These are phyloP conservation scores for Dicyrtoma fusca DNA, from an alignment of 2,888 invertebrate genomes.

Conservation along the genomic window DNA sequence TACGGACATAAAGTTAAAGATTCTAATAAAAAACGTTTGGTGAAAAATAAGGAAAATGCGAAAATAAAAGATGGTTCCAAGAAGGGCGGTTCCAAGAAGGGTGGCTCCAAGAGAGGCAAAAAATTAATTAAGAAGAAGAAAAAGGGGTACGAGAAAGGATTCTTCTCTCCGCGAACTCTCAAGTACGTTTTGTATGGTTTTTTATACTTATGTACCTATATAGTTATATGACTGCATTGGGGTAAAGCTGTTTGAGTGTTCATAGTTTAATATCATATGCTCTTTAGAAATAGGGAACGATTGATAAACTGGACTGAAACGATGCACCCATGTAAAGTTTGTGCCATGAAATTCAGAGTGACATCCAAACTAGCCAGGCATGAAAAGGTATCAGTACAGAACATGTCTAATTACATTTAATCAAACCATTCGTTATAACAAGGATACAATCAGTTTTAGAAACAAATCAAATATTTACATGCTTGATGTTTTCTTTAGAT, in stretches of 20 bases:
- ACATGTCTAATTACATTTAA: background rate
- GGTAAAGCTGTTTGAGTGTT: too few species aligned
- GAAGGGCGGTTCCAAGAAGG: background rate
- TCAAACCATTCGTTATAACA: too few species aligned
- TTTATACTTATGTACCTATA: background rate
- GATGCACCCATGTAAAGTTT: conserved; percentile 38
- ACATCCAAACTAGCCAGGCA: conserved; percentile 26
- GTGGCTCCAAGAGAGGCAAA: conserved; percentile 4
- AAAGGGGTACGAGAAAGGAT: conserved; percentile 25
- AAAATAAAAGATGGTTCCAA: background rate
- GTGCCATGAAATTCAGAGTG: conserved; percentile 33
- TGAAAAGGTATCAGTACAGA: conserved; percentile 19
- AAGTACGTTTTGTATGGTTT: conserved; percentile 17
- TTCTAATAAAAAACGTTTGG: background rate
- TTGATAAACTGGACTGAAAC: conserved; percentile 27
- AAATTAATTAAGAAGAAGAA: conserved; percentile 3
- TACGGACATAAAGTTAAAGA: conserved; percentile 13
- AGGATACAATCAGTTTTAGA: too few species aligned
- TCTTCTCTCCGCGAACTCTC: conserved; percentile 28
- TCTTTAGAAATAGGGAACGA: conserved; percentile 27
- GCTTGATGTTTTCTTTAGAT: conserved; percentile 23
- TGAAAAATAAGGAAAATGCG: background rate
- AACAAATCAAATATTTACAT: too few species aligned
- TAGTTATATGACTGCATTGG: too few species aligned
- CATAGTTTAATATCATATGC: too few species aligned